Base-by-base conservation (phyloP, 2,113 vertebrate genomes). In the Larimichthys polyactis region DNA sequence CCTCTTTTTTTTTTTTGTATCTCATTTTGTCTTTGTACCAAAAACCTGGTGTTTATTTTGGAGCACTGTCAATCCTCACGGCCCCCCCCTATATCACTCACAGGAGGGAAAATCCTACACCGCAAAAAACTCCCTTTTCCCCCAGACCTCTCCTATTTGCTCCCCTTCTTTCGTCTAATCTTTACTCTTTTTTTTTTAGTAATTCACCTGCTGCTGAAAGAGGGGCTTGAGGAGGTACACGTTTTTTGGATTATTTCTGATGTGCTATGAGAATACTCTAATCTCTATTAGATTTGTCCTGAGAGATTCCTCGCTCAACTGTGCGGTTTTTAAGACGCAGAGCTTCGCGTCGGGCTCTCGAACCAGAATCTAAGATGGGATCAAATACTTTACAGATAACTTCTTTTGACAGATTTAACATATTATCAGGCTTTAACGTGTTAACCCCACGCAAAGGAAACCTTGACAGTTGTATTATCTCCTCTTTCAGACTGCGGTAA, bases 21-120 rank as follows among this genome's bases (percentile, higher is more conserved):
- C 74, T 89, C 9, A 40, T 86, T 90, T 84, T 84, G 52, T 82
- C 80, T 90, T 79, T 84, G 79, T 55, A 87, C 75, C 75, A 82
- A 89, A 89, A 89, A 85, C 70, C 83, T 86, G 75, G 52, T 90
- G 81, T 93, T 93, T 91, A 87, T 91, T 86, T 91, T 94, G 88
- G 84, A 90, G 52, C 36, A 15, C 54, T 58, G 84, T 92, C 84
- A 93, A 80, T 94, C 79, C 78, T 74, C 71, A 66, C 71, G 70
- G 76, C 72, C 88, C 22, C 44, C 27, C 27, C 27, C 27, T 78
- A 27, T 70, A 80, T 87, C 77, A 84, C 68, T 85, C 75, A 66
- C 43, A 15, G 65, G 78, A 86, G 73, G 80, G 72, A 76, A 86
- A 84, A 78, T 71, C 64, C 78, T 71, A 70, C 67, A 81, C 80